Evolutionary conservation across 2,888 invertebrate species (phyloP), one percentile per base, ranked within the genome.

Genomic region (Sesia bembeciformis): DNA sequence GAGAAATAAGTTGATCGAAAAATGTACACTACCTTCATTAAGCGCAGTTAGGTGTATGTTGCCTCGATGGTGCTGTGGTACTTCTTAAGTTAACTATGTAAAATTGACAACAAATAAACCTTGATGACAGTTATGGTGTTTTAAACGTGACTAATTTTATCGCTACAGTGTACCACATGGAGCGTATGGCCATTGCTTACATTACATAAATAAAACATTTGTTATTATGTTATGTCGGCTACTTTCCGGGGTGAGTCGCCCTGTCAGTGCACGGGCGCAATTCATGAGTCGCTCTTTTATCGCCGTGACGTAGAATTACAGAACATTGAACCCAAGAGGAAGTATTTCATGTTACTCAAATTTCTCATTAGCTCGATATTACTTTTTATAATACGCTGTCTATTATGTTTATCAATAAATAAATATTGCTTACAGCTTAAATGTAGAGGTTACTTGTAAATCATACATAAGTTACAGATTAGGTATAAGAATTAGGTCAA

Each of bases 271-370:
- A 74, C 84, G 79, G 70, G 68, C 74, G 76, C 81, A 78, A 66
- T 81, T 82, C 81, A 84, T 76, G 74, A 80, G 72, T 73, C 72
- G 72, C 66, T 77, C 73, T 81, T 81, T 85, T 87, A 87, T 87
- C 87, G 72, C 69, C 75, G 70, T 81, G 82, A 84, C 84, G 83
- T 81, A 72, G 56, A 60, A 65, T 62, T 60, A 68, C 73, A 81
- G 88, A 79, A 77, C 88, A 74, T 84, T 88, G 88, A 88, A 86
- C 88, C 72, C 82, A 74, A 82, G 80, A 81, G 85, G 86, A 86
- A 87, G 81, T 80, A 80, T 78, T 72, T 70, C 68, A 76, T 79
- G 76, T 78, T 82, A 74, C 77, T 79, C 74, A 78, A 76, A 82
- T 83, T 81, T 81, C 74, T 23, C 23, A 23, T 67, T 69, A 61